Evolutionary conservation across 2,113 vertebrate genomes (phyloP).

Genomic region (Turnix velox): DNA sequence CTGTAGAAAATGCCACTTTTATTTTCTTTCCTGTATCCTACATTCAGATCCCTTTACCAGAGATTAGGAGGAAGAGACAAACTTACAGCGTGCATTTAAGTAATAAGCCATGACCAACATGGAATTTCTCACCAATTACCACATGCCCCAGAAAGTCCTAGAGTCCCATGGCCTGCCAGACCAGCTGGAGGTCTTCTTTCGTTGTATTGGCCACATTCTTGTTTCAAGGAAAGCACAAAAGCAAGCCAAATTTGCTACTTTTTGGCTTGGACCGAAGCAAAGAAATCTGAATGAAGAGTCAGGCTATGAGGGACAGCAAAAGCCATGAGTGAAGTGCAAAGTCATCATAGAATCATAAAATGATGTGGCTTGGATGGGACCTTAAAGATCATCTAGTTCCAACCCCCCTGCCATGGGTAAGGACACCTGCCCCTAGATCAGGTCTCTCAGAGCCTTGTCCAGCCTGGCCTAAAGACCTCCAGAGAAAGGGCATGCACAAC

Average conservation of each 20-base stretch:
- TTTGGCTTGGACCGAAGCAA: neutral
- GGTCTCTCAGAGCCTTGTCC: too few species aligned
- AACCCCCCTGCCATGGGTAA: too few species aligned
- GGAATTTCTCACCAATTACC: neutral
- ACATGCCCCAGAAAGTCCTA: accelerated
- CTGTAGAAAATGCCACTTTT: slow-evolving; percentile 27
- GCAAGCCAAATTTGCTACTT: neutral
- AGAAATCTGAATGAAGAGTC: neutral
- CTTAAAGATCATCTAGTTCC: too few species aligned
- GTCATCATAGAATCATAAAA: too few species aligned
- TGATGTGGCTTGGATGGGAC: too few species aligned
- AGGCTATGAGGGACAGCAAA: neutral
- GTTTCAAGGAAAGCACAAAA: neutral
- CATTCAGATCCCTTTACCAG: neutral
- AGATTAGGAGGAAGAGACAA: neutral
- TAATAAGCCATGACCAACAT: neutral
- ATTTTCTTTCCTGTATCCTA: slow-evolving; percentile 17
- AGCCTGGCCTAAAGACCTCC: too few species aligned
- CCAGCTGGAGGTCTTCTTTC: neutral
- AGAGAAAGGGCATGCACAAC: too few species aligned
- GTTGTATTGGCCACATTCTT: neutral
- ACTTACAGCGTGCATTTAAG: neutral
- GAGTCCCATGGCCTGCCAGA: neutral
- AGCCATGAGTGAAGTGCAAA: neutral
- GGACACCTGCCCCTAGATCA: too few species aligned